Base-by-base conservation (phyloP, 1,140 invertebrate species). In the Caenorhabditis remanei region DNA sequence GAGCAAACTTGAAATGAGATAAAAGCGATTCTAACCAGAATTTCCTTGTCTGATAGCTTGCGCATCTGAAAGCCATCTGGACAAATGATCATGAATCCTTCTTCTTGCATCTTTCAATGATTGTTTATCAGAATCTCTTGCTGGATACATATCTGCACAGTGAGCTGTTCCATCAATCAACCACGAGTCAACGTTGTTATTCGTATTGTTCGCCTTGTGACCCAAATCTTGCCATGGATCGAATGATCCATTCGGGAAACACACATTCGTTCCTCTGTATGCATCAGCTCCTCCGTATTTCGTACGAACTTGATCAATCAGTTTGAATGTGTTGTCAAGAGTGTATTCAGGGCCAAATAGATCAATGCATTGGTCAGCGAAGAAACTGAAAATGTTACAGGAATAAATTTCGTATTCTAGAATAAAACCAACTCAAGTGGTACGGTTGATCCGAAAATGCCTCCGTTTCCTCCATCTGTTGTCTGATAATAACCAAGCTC, bases 401-500 rank as follows among this genome's bases (percentile, higher is more conserved):
- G 13, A 46, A 13, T 7, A 16, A 40, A 9, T 32, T 19, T 21
- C 0, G 8, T 3, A 0, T 9, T 46, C 5, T 16, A 8, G 5
- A 32, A 32, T 32, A 32, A 46, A n/a, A 55, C 87, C 82, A 43
- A 88, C 87, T 88, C 87, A 24, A 83, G 43, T 46, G 87, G 87
- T 4, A 88, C 85, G 19, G 63, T 88, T 8, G 87, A 88, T 48
- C 88, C 88, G n/a, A 88, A 88, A 19, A 88, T 88, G 21, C 83
- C 86, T 50, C 58, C 46, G 48, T 84, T 87, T 24, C 71, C 71
- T 50, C 86, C 85, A 40, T 95, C 95, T 0, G 96, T 97, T 0
- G 96, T 96, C 94, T 98, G 96, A 93, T 95, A 98, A 91, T 96
- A 98, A 40, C 96, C 97, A 93, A 98, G 98, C 93, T 98, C 97